Percentiles rank a stretch among this genome's conserved stretches.
phyloP scores from a whole-genome alignment of 2,113 vertebrate genomes.

The Chlamydotis undulata region DNA sequence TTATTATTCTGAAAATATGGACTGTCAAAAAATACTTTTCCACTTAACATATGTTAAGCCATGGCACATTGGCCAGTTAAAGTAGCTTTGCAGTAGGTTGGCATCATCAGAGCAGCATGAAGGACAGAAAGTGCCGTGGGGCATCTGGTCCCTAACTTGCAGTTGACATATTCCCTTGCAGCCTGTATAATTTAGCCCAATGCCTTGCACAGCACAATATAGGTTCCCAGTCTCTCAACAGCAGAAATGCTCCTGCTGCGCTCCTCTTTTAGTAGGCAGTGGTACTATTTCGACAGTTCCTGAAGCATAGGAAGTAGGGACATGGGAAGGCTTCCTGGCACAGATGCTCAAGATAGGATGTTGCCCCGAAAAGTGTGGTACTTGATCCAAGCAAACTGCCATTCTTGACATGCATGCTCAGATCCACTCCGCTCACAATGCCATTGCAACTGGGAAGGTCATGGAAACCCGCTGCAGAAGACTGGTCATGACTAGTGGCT shows the following conservation, averaged over 20 bases:
- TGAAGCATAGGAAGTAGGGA: not conserved
- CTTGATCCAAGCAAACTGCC: not conserved
- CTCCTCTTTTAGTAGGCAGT: not conserved
- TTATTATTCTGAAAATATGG: not conserved
- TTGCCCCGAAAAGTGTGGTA: not conserved
- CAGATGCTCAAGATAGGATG: not conserved
- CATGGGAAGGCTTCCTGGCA: not conserved
- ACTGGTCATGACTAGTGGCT: not conserved
- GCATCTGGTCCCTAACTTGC: not conserved
- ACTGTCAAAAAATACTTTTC: not conserved
- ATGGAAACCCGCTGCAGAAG: not conserved
- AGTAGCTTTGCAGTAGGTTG: not conserved
- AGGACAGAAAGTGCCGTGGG: not conserved
- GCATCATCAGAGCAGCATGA: not conserved
- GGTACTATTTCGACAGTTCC: not conserved
- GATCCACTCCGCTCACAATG: not conserved
- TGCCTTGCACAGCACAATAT: not conserved
- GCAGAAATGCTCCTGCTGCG: not conserved
- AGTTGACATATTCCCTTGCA: not conserved
- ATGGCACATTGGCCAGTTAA: not conserved
- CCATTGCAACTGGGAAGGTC: not conserved
- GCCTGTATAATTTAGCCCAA: not conserved
- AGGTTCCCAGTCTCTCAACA: not conserved
- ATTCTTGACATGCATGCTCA: rapidly evolving
- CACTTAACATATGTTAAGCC: not conserved